Evolutionary conservation across 2,113 vertebrate genomes (phyloP), one percentile per base, ranked within the genome.

Genomic region (Meriones unguiculatus): DNA sequence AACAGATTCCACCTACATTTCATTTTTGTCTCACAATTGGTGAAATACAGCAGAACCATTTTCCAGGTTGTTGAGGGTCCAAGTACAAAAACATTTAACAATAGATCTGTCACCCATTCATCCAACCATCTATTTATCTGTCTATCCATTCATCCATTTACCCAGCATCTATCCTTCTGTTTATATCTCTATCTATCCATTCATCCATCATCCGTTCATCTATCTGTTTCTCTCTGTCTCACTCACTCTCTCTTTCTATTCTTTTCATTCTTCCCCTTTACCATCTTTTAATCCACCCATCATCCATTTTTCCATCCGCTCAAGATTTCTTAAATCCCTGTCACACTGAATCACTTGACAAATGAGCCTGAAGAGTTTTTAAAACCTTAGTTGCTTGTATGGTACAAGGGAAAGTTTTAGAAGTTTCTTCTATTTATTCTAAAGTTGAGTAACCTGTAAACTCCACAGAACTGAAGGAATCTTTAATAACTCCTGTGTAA

Each of bases 151-250:
- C 18, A 10, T 7, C n/a, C n/a, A 38, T 0, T 8, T 22, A 57
- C 24, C 7, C 5, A 12, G 2, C 2, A 32, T 28, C 0, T 1
- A 72, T 9, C 12, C 8, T 46, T 46, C 46, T 46, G 4, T 46
- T 46, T 46, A 46, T 46, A 46, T 46, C 46, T 30, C 7, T 3
- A 12, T 4, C 2, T 22, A 32, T 28, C 0, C 1, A 32, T 28
- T 0, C 1, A 72, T 6, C 12, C 6, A 72, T 2, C 72, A 69
- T 11, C 4, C 11, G 15, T 1, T 28, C 3, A 50, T 24, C 15
- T 41, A 59, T 7, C 13, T n/a, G 73, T 20, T 12, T 20, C 46
- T n/a, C 35, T 17, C 7, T 30, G 11, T 4, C 12, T 17, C 12
- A 12, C 28, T 30, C 32, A 0, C 41, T 41, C 10, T 41, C 10